Evolutionary conservation across 2,797 vertebrate species (phyloP).

Genomic region (Enteromius thamalakanensis): DNA sequence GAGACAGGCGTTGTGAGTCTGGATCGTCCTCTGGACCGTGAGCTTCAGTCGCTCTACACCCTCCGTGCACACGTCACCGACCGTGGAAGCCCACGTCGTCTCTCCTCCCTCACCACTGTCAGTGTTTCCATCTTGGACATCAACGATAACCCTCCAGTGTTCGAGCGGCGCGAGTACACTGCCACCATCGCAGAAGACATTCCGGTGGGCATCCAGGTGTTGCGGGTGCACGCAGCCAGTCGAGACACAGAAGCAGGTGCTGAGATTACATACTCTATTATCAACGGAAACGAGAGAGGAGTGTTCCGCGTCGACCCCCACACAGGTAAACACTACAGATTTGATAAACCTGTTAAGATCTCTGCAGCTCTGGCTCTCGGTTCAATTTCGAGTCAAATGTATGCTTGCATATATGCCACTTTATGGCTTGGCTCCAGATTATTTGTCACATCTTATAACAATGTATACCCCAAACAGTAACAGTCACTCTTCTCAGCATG

Average conservation of each 20-base stretch:
- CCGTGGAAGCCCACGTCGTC: conserved; percentile 83
- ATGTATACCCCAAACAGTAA: not conserved
- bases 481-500: not conserved
- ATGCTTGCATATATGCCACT: not conserved
- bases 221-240: conserved; percentile 91
- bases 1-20: conserved; percentile 86
- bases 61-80: conserved; percentile 86
- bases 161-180: conserved; percentile 92
- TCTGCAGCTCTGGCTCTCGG: not conserved
- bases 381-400: not conserved
- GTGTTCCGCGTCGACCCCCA: conserved; percentile 90
- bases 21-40: conserved; percentile 88
- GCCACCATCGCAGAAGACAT: conserved; percentile 86
- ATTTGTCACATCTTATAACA: not conserved
- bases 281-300: conserved; percentile 92
- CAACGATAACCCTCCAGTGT: conserved; percentile 96
- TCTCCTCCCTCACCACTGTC: conserved; percentile 82
- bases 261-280: conserved; percentile 90
- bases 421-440: not conserved
- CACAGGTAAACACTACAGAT: conserved; percentile 81
- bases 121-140: conserved; percentile 92
- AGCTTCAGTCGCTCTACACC: conserved; percentile 83
- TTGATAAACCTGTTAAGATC: not conserved
- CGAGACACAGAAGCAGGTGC: conserved; percentile 87
- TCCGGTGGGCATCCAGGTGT: conserved; percentile 83